A percentile compares a stretch with the other conserved stretches of the same genome.
phyloP scores from a whole-genome alignment of 2,797 vertebrate species.

The Ceyx erithaca region DNA sequence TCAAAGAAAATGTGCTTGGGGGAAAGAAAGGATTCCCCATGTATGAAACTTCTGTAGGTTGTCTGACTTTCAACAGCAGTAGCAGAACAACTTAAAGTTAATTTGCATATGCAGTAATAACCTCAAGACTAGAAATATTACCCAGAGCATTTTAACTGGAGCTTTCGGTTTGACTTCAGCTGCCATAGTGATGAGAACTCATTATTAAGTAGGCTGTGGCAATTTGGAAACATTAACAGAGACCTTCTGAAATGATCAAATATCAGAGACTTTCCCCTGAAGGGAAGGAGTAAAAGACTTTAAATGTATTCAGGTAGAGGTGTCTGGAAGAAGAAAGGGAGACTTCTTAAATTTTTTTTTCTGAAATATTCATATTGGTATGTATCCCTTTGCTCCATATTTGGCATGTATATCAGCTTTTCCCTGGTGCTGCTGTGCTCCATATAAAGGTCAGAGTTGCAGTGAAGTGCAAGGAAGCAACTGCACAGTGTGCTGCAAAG shows the following conservation, averaged over 20 bases:
- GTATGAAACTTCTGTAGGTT: neutral
- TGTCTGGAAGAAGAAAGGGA: neutral
- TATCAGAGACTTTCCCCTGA: neutral
- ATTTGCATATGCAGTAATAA: neutral
- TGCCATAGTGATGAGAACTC: neutral
- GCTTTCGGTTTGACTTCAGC: neutral
- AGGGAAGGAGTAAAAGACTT: neutral
- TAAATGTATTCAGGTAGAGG: neutral
- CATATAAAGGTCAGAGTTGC: neutral
- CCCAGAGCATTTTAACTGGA: neutral
- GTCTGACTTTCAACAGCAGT: neutral
- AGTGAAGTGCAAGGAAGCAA: neutral
- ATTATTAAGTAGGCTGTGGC: neutral
- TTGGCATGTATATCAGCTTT: neutral
- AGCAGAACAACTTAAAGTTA: neutral
- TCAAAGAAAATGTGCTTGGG: neutral
- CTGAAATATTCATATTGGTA: neutral
- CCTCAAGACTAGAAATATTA: neutral
- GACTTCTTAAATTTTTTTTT: neutral
- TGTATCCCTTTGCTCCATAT: neutral
- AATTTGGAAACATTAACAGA: neutral
- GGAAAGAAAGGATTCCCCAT: neutral
- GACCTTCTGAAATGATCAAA: neutral
- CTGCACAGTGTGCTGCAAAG: neutral
- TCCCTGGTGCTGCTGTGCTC: neutral